A percentile compares a stretch with the other conserved stretches of the same genome.
These are phyloP conservation scores for Cordylochernes scorpioides DNA, from an alignment of 2,888 invertebrate genomes.

Conservation along the genomic window DNA sequence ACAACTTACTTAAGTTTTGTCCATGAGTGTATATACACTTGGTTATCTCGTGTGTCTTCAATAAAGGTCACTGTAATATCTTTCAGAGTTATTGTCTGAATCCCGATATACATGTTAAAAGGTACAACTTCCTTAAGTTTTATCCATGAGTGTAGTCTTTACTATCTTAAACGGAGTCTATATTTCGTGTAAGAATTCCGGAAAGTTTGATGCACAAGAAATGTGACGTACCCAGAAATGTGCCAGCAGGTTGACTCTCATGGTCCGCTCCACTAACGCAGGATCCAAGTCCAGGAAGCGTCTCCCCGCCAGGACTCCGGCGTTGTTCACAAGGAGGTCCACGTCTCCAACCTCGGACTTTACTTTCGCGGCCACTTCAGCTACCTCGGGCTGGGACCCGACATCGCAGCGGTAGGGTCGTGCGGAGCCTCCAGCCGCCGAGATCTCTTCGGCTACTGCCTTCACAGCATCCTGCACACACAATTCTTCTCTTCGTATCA, in stretches of 20 bases:
- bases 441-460: constrained; percentile 8
- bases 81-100: no score
- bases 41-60: no score
- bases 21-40: no score
- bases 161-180: no score
- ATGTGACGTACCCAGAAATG: constrained; percentile 45
- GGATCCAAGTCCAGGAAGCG: constrained; percentile 35
- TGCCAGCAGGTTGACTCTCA: constrained; percentile 47
- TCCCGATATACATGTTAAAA: no score
- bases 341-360: constrained; percentile 43
- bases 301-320: constrained; percentile 57
- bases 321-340: constrained; percentile 53
- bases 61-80: no score
- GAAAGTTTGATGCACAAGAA: no score
- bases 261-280: constrained; percentile 38
- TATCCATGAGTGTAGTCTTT: no score
- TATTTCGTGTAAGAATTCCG: no score
- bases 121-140: no score
- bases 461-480: constrained; percentile 5
- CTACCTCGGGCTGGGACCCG: constrained; percentile 37
- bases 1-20: no score
- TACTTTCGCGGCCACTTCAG: constrained; percentile 31
- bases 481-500: no score
- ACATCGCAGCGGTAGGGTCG: constrained; percentile 40
- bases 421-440: constrained; percentile 16